Base-by-base conservation (phyloP, 2,113 vertebrate genomes). In the Platichthys stellatus region DNA sequence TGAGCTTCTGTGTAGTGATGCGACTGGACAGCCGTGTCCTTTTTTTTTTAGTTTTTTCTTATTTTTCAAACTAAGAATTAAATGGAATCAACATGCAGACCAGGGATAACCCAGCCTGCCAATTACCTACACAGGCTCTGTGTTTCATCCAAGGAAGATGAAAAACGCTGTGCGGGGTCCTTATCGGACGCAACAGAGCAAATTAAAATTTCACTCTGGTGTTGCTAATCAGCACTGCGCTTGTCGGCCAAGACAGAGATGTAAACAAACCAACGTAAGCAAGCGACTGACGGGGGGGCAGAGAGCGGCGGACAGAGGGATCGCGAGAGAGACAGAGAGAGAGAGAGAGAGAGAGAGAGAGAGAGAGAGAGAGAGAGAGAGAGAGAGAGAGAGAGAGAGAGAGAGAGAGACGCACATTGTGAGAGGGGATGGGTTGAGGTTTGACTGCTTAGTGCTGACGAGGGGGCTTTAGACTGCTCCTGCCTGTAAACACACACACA, bases 121-220 rank as follows among this genome's bases (percentile, higher is more conserved):
- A 94, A 94, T 94, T 94, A 95, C 85, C 86, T 91, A 75, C 63
- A 73, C 76, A 31, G 63, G 60, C 81, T 88, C 82, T 53, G 74
- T 21, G 88, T 93, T 93, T 93, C 87, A 92, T 93, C 92, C 88
- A 35, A 61, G 65, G 76, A 90, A 92, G 93, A 93, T 93, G 82
- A 89, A 93, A 90, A 90, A 90, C 67, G 71, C 78, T 54, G 90
- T 21, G 45, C 76, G 0, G 74, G 82, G 76, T 82, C 85, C 86
- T 94, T 94, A 94, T 93, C 92, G 77, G 84, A 76, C 82, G 65
- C 88, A 91, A 93, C 90, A 92, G 89, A 94, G 92, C 89, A 94
- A 93, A 94, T 94, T 93, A 93, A 92, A 93, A 94, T 92, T 89
- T 90, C 87, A 90, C 88, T 92, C 89, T 82, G 75, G 88, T 88